phyloP scores from a whole-genome alignment of 2,797 vertebrate species.

The Rhynchotus rufescens region DNA sequence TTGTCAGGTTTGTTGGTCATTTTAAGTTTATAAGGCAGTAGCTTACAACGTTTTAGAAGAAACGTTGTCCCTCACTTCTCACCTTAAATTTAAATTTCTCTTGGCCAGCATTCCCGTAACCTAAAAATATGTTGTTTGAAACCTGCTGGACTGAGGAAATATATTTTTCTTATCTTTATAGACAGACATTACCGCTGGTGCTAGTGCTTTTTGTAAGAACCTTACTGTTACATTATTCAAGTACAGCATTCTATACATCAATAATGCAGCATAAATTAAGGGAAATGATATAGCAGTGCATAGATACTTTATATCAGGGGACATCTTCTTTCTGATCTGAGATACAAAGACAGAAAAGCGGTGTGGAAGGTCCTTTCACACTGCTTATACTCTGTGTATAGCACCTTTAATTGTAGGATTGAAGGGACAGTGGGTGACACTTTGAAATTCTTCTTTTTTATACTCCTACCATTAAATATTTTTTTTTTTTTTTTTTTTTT shows the following conservation, averaged over 20 bases:
- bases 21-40: neutral
- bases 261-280: conserved; percentile 66
- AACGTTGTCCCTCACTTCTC: neutral
- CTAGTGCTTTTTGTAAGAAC: conserved; percentile 27
- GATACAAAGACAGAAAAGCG: neutral
- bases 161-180: conserved; percentile 46
- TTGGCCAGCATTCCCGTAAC: conserved; percentile 27
- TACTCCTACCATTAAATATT: neutral
- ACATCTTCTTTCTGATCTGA: conserved; percentile 26
- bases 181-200: conserved; percentile 39
- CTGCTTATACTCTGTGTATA: neutral
- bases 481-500: neutral
- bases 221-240: conserved; percentile 66
- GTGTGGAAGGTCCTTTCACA: neutral
- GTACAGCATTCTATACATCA: conserved; percentile 33
- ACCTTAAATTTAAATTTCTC: conserved; percentile 29
- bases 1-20: conserved; percentile 30
- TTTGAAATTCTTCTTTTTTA: conserved; percentile 13
- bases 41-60: conserved; percentile 33
- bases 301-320: conserved; percentile 33
- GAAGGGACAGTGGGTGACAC: neutral
- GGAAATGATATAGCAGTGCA: conserved; percentile 32
- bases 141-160: conserved; percentile 41
- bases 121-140: conserved; percentile 44
- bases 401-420: neutral